phyloP scores from a whole-genome alignment of 2,888 invertebrate genomes.

The Drosophila incognita region DNA sequence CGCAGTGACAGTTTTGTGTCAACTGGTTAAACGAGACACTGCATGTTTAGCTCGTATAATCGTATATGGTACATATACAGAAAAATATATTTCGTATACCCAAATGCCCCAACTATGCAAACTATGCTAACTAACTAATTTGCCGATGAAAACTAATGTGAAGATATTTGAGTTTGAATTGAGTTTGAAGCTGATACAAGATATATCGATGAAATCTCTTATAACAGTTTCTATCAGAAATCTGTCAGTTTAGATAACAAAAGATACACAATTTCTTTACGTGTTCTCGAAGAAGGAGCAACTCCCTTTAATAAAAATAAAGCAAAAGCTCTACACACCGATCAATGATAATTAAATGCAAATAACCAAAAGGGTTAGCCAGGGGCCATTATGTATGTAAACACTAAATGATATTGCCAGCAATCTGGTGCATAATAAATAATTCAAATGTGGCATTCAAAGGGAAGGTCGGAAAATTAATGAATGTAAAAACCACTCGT shows the following conservation, averaged over 20 bases:
- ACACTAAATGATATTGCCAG: constrained; percentile 18
- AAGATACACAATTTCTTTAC: neutral
- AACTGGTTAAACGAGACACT: constrained; percentile 9
- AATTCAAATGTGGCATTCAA: constrained; percentile 40
- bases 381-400: constrained; percentile 8
- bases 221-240: neutral
- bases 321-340: neutral
- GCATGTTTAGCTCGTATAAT: neutral
- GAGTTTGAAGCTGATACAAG: neutral
- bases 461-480: constrained; percentile 56
- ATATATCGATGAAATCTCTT: neutral
- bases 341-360: neutral
- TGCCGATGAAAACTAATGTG: neutral
- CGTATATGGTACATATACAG: neutral
- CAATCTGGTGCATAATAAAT: constrained; percentile 28
- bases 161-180: neutral
- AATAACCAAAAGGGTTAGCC: neutral
- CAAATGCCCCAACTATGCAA: neutral
- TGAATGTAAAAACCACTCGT: constrained; percentile 63
- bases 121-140: too few species aligned
- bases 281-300: neutral
- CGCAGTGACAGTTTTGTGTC: constrained; percentile 40
- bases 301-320: neutral
- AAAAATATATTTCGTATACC: neutral
- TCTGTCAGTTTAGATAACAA: neutral